phyloP scores from a whole-genome alignment of 2,113 vertebrate genomes.

The Sylvicapra grimmia region DNA sequence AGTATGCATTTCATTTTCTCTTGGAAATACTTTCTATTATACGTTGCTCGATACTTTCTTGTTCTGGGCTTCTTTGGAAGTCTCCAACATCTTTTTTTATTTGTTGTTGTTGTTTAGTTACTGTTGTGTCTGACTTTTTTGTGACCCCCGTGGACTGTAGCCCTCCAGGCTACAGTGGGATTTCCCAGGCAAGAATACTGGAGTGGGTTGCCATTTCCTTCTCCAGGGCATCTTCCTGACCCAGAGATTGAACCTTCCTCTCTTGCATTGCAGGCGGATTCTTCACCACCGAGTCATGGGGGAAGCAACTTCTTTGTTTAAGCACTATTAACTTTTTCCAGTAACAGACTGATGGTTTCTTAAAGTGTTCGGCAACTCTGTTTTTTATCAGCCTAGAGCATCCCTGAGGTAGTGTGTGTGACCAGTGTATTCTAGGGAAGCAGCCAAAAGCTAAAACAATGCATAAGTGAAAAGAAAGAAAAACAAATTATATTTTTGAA shows the following conservation, averaged over 20 bases:
- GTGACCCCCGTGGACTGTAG: neutral
- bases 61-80: neutral
- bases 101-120: neutral
- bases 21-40: neutral
- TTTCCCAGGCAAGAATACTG: neutral
- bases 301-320: neutral
- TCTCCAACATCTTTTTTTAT: neutral
- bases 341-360: constrained; percentile 12
- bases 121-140: neutral
- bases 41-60: neutral
- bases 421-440: neutral
- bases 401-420: neutral
- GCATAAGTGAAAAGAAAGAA: neutral
- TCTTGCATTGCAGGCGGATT: neutral
- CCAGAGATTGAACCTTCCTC: neutral
- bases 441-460: constrained; percentile 4
- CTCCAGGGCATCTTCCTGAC: neutral
- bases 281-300: neutral
- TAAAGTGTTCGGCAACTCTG: neutral
- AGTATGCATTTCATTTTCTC: neutral
- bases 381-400: constrained; percentile 12
- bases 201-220: neutral
- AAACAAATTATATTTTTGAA: constrained; percentile 19
- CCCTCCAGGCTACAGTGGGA: neutral
- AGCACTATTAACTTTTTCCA: neutral